Evolutionary conservation across 64 coral and sea anemone genomes (phyloP).

Genomic region (Astreopora myriophthalma): DNA sequence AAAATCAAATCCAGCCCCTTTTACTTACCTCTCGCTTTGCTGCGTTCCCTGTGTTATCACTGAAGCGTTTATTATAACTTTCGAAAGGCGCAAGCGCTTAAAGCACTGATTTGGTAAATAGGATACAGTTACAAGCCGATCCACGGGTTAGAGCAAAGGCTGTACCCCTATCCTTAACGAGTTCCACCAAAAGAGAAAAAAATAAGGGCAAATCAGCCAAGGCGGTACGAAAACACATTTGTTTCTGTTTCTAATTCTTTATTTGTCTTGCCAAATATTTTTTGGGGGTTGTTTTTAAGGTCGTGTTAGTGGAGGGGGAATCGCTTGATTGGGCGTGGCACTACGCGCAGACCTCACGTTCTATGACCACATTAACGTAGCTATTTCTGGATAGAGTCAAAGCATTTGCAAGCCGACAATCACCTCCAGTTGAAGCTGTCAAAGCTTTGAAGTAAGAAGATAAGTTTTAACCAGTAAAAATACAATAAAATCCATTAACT

Average conservation of each 20-base stretch:
- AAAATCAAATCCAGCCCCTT: neutral
- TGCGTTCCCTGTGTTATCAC: neutral
- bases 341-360: neutral
- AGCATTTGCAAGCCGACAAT: slow-evolving; percentile 11
- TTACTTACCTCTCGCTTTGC: neutral
- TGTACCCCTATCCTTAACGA: neutral
- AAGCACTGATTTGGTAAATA: neutral
- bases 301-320: neutral
- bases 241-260: neutral
- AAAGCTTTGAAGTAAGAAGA: slow-evolving; percentile 32
- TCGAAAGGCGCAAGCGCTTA: neutral
- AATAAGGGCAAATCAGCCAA: neutral
- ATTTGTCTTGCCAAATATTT: neutral
- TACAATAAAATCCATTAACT: slow-evolving; percentile 4
- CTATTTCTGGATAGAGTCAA: slow-evolving; percentile 15
- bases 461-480: slow-evolving; percentile 56
- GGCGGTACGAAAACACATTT: neutral
- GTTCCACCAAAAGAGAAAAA: neutral
- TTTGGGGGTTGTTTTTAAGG: neutral
- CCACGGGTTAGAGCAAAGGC: neutral
- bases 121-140: neutral
- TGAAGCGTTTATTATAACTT: neutral
- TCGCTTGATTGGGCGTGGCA: neutral
- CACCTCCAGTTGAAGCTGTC: slow-evolving; percentile 31
- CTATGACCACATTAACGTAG: neutral